Base-by-base conservation (phyloP, 2,797 vertebrate species). In the Pangasius mekongensis region DNA sequence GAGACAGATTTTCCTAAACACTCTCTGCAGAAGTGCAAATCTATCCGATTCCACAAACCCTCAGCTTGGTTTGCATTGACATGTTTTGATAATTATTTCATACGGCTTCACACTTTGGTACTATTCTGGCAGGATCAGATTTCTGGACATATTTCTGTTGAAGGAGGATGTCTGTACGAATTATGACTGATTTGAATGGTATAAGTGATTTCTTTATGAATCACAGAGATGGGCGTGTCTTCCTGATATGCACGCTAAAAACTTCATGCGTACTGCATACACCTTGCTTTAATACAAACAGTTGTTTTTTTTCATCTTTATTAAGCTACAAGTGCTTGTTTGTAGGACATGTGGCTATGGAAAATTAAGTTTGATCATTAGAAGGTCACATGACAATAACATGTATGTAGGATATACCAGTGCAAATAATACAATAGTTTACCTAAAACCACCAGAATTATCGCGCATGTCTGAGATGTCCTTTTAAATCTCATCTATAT, bases 1-100 rank as follows among this genome's bases (percentile, higher is more conserved):
- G 76, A 82, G 24, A 78, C 2, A 20, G 39, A 81, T 30, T 81
- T 66, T 85, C 60, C 39, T 20, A 7, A 86, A 84, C 60, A 7
- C 16, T 78, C 14, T 8, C 77, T 58, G 30, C 20, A 22, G 24
- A 36, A 80, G 30, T 36, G 30, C 20, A 20, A 30, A 56, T 56
- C 0, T 4, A 39, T 39, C 54, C 0, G 20, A 60, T 56, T 39
- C 54, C 78, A 14, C 78, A 81, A 60, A 81, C 54, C 56, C 33
- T 60, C 78, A 16, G 54, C 30, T 36, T 14, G 54, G 54, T 27
- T 39, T 39, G 54, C 33, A 39, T 27, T 39, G n/a, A 14, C 14
- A 16, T 30, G 49, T 33, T 78, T 78, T 20, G n/a, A 16, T 18
- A 20, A 13, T 80, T 36, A 22, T 80, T 58, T 80, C 20, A 80